Evolutionary conservation across 1,140 invertebrate genomes (phyloP).

Genomic region (Trachelipus rathkii): DNA sequence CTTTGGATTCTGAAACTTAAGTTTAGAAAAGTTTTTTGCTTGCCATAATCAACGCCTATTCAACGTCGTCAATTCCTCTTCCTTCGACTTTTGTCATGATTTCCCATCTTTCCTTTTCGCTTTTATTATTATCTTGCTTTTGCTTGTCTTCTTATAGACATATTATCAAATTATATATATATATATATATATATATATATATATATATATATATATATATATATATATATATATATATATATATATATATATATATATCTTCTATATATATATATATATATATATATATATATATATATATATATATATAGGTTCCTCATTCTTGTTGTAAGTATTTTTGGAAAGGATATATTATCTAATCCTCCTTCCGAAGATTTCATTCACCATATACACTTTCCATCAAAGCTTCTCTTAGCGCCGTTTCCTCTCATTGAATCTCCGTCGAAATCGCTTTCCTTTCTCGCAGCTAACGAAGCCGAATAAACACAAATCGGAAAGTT

Average conservation of each 20-base stretch:
- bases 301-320: neutral
- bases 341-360: constrained; percentile 11
- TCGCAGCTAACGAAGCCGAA: constrained; percentile 20
- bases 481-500: constrained; percentile 24
- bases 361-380: neutral
- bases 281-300: constrained; percentile 21
- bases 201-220: constrained; percentile 22
- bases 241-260: constrained; percentile 24
- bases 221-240: constrained; percentile 22
- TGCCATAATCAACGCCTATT: constrained; percentile 3
- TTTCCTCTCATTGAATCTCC: neutral
- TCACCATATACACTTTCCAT: neutral
- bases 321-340: neutral
- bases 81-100: no score
- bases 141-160: neutral
- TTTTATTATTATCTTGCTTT: neutral
- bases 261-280: neutral
- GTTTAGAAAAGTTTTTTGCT: neutral
- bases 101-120: neutral
- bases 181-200: constrained; percentile 18
- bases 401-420: neutral
- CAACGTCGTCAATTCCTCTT: neutral
- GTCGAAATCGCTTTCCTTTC: neutral
- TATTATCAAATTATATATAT: neutral
- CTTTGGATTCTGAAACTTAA: neutral